Conservation (phyloP, 2,888 invertebrate species). For the Drosophila melanosoma region DNA sequence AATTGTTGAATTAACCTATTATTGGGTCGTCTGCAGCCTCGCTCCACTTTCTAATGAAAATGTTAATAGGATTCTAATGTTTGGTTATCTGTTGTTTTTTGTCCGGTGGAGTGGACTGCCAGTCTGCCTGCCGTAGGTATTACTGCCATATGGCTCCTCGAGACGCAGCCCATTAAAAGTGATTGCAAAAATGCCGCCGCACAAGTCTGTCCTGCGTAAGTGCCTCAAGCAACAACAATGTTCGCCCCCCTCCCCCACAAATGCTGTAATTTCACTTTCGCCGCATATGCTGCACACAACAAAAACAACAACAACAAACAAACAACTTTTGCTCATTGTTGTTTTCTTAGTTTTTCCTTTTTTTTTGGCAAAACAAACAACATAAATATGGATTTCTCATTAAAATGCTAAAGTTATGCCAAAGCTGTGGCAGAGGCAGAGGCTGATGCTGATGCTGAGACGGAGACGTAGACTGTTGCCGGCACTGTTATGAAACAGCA, state of each 20-base stretch:
- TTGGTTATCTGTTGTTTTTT: constrained; percentile 20
- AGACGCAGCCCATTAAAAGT: constrained; percentile 70
- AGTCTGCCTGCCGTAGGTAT: constrained; percentile 18
- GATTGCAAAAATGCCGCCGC: constrained; percentile 69
- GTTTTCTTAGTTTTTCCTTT: constrained; percentile 40
- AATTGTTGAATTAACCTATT: neutral
- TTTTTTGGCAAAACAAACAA: constrained; percentile 77
- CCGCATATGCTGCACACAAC: constrained; percentile 68
- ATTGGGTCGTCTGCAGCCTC: neutral
- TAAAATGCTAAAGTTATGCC: constrained; percentile 75
- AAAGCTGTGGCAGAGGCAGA: constrained; percentile 9
- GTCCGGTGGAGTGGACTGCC: constrained; percentile 13
- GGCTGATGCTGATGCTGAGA: neutral
- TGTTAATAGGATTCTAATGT: constrained; percentile 32
- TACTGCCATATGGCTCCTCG: constrained; percentile 52
- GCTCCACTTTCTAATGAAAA: constrained; percentile 16
- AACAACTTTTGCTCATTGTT: constrained; percentile 30
- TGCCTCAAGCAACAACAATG: constrained; percentile 36
- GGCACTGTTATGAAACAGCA: constrained; percentile 38
- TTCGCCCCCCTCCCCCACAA: neutral
- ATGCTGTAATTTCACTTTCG: constrained; percentile 71
- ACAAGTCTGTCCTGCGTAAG: constrained; percentile 14
- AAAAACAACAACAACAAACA: constrained; percentile 35
- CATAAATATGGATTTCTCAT: constrained; percentile 82
- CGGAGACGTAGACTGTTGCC: constrained; percentile 20